These are phyloP conservation scores for Xylota sylvarum DNA, from an alignment of 2,888 invertebrate genomes.

Conservation along the genomic window DNA sequence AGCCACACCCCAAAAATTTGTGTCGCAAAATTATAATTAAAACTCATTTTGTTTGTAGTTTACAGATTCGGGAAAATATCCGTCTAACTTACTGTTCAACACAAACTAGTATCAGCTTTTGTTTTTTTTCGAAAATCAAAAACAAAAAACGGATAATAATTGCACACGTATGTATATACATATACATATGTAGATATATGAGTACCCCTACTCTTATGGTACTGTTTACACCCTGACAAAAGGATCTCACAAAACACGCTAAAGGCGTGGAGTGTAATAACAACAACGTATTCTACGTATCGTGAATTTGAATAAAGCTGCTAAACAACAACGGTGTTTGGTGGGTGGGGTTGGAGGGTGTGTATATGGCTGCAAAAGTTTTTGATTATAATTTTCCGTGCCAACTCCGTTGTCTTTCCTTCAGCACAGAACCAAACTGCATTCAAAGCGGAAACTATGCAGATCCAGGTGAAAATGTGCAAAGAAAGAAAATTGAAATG, in stretches of 20 bases:
- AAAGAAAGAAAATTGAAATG: constrained; percentile 69
- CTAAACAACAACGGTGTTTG: constrained; percentile 30
- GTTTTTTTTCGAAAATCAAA: background rate
- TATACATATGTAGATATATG: no score
- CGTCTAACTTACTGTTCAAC: constrained; percentile 10
- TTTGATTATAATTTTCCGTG: constrained; percentile 77
- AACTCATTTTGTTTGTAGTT: constrained; percentile 18
- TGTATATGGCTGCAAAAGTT: constrained; percentile 58
- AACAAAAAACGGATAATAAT: constrained; percentile 1
- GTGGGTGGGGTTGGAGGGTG: background rate
- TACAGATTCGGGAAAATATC: constrained; percentile 1
- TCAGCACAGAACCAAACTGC: constrained; percentile 54
- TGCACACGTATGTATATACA: background rate
- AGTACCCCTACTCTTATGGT: background rate
- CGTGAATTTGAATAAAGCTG: constrained; percentile 66
- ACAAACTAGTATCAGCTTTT: constrained; percentile 9
- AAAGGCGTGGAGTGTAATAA: constrained; percentile 67
- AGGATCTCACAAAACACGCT: constrained; percentile 60
- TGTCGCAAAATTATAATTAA: constrained; percentile 19
- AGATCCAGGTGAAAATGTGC: constrained; percentile 70
- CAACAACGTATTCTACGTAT: constrained; percentile 28
- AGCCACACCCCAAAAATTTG: constrained; percentile 7
- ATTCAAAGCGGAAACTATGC: constrained; percentile 74
- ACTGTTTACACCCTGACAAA: constrained; percentile 49
- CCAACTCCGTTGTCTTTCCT: constrained; percentile 74